A percentile compares a stretch with the other conserved stretches of the same genome.
Evolutionary conservation across 2,797 vertebrate genomes (phyloP).

Genomic region (Cephalopachus bancanus): DNA sequence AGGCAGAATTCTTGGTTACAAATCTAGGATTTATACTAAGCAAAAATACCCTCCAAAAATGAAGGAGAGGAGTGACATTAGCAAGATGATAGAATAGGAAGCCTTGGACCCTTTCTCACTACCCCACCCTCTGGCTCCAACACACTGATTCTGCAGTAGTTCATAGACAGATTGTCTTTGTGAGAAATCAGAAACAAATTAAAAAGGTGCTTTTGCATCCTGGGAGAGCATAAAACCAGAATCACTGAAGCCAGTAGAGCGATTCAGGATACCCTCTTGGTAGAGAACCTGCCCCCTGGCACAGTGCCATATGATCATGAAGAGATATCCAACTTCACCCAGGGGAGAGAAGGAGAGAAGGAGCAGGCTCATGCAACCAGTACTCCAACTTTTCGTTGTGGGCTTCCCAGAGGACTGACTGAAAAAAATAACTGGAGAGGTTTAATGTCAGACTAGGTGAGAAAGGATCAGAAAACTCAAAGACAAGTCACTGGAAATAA

Average conservation of each 20-base stretch:
- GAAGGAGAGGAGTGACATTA: background rate
- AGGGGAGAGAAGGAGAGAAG: background rate
- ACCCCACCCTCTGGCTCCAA: background rate
- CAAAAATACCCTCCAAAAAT: background rate
- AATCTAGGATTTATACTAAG: background rate
- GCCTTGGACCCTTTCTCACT: background rate
- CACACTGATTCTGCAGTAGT: background rate
- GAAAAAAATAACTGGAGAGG: background rate
- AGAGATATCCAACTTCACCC: background rate
- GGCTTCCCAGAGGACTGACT: background rate
- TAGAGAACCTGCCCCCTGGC: background rate
- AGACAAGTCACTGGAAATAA: background rate
- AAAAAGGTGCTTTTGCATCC: background rate
- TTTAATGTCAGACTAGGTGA: background rate
- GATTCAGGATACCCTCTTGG: background rate
- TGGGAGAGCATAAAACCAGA: background rate
- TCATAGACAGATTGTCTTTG: background rate
- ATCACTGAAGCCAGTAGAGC: background rate
- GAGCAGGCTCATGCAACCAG: background rate
- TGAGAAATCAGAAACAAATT: background rate
- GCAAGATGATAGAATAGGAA: background rate
- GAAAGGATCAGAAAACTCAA: background rate
- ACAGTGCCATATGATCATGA: background rate
- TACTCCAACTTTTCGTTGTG: background rate
- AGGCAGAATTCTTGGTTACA: too few relatives aligned